A percentile compares a stretch with the other conserved stretches of the same genome.
These are phyloP conservation scores for Anolis sagrei DNA, from an alignment of 2,113 vertebrate genomes.

Conservation along the genomic window DNA sequence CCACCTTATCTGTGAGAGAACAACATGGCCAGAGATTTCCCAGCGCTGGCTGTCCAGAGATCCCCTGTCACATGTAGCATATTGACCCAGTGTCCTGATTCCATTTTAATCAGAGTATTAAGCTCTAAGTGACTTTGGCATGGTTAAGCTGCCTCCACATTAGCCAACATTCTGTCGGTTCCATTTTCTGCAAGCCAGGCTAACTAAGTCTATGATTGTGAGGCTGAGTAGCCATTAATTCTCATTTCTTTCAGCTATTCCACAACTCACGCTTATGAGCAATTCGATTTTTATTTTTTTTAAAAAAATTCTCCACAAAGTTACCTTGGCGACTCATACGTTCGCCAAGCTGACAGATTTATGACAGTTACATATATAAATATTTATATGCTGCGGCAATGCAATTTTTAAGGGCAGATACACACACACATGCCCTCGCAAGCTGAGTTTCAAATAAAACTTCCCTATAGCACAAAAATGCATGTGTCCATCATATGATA, in stretches of 20 bases:
- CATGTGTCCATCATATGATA: background rate
- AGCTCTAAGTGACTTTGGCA: conserved; percentile 3
- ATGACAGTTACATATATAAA: conserved; percentile 82
- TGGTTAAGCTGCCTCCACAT: background rate
- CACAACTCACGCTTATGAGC: conserved; percentile 64
- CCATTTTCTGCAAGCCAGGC: conserved; percentile 57
- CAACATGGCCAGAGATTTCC: background rate
- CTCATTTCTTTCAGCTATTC: conserved; percentile 67
- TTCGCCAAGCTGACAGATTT: conserved; percentile 80
- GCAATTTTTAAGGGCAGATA: conserved; percentile 76
- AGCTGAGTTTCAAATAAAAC: conserved; percentile 48
- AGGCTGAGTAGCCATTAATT: conserved; percentile 51
- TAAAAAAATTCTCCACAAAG: conserved; percentile 68
- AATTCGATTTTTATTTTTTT: conserved; percentile 60
- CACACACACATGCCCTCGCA: conserved; percentile 34
- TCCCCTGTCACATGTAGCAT: background rate
- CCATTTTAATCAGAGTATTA: conserved; percentile 26
- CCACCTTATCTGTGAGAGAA: background rate
- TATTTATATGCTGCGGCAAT: conserved; percentile 82
- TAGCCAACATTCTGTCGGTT: conserved; percentile 9
- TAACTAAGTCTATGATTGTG: conserved; percentile 64
- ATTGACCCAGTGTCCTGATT: conserved; percentile 32
- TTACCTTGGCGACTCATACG: conserved; percentile 78
- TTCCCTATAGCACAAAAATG: background rate
- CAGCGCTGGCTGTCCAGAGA: background rate